Evolutionary conservation across 2,888 invertebrate genomes (phyloP).

Genomic region (Cerastis rubricosa): DNA sequence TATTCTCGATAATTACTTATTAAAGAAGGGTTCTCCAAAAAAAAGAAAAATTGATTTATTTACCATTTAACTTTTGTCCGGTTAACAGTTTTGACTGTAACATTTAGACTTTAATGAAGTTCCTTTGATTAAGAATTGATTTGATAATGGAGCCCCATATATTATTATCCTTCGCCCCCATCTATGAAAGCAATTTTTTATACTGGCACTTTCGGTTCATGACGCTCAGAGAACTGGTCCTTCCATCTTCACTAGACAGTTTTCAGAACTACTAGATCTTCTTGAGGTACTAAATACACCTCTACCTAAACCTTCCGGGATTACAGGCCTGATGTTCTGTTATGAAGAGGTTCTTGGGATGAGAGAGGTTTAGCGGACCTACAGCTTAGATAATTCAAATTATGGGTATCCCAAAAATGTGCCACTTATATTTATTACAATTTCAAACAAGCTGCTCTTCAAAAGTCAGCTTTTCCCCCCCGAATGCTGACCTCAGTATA

Average conservation of each 20-base stretch:
- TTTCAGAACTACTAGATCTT: neutral
- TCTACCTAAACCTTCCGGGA: too few relatives aligned
- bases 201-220: neutral
- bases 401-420: neutral
- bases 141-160: neutral
- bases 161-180: neutral
- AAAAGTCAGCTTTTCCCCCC: neutral
- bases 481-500: constrained; percentile 17
- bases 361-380: too few relatives aligned
- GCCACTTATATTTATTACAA: neutral
- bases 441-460: neutral
- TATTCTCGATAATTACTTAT: too few relatives aligned
- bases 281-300: too few relatives aligned
- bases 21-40: too few relatives aligned
- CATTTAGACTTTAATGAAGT: too few relatives aligned
- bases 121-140: neutral
- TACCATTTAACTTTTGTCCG: too few relatives aligned
- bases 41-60: too few relatives aligned
- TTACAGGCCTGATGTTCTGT: too few relatives aligned
- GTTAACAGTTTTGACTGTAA: too few relatives aligned
- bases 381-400: neutral
- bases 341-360: too few relatives aligned
- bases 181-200: neutral
- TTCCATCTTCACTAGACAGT: neutral
- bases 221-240: neutral